Evolutionary conservation across 2,113 vertebrate genomes (phyloP).

Genomic region (Sphyrna mokarran): DNA sequence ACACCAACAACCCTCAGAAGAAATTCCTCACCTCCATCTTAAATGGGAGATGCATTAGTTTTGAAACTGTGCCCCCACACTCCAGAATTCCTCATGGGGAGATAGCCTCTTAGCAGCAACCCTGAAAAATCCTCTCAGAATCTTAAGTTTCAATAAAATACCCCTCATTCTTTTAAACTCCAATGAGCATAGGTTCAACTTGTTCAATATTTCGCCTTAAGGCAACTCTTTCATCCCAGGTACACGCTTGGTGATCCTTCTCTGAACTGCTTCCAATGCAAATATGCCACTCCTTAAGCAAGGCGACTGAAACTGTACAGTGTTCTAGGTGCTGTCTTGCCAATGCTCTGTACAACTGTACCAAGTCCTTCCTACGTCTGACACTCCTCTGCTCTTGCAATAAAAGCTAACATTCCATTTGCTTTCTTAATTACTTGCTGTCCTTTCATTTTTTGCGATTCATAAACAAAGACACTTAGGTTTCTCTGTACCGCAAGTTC

Average conservation of each 20-base stretch:
- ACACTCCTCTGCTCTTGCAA: neutral
- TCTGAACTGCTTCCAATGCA: neutral
- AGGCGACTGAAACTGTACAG: neutral
- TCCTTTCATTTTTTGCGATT: neutral
- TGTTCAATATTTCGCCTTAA: neutral
- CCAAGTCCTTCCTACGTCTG: neutral
- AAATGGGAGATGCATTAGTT: too few relatives aligned
- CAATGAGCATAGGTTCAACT: too few relatives aligned
- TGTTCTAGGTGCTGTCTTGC: neutral
- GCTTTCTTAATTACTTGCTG: neutral
- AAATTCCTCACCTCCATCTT: too few relatives aligned
- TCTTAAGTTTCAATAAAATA: too few relatives aligned
- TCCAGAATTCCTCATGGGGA: too few relatives aligned
- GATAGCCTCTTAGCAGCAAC: too few relatives aligned
- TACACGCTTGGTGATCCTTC: too few relatives aligned
- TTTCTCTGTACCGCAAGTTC: neutral
- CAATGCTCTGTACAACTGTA: neutral
- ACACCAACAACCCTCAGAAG: too few relatives aligned
- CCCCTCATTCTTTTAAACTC: too few relatives aligned
- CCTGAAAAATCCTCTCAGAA: too few relatives aligned
- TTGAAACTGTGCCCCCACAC: too few relatives aligned
- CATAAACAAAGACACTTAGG: neutral
- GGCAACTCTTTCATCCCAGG: neutral
- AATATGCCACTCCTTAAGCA: neutral
- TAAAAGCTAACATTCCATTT: neutral